Base-by-base conservation (phyloP, 2,113 vertebrate genomes). In the Psilopogon haemacephalus region DNA sequence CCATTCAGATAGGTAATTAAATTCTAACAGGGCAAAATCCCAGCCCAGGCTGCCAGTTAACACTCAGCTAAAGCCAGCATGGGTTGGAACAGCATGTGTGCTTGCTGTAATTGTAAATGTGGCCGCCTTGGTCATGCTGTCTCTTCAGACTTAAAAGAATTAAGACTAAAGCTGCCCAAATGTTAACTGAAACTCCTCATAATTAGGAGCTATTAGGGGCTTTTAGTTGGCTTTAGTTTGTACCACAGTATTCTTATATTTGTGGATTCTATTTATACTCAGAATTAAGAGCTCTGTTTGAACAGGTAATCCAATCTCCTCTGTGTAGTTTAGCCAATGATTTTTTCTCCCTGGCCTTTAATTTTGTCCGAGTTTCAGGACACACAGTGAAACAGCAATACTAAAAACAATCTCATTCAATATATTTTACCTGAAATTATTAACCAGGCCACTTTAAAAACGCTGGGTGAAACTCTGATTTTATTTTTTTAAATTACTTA, bases 91-190 rank as follows among this genome's bases (percentile, higher is more conserved):
- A 93, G 74, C 3, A 0, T 94, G 90, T 93, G 86, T 84, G 71
- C 87, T 92, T 5, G 3, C 55, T 93, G 63, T 89, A 84, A 92
- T 93, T 95, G 75, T 83, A 55, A 89, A 76, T 18, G 82, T 44
- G 78, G 71, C 71, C 79, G 52, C 64, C 40, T 76, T 4, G 8
- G 84, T 94, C 75, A 60, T 28, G 74, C 89, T 92, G 78, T 82
- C 87, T 96, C 84, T 86, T 87, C 85, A 92, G 63, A 95, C 64
- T 74, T 94, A 91, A 94, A 94, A 95, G 86, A 92, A 93, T 96
- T 94, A 94, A 90, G 75, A 95, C 32, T 75, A 95, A 94, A 91
- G 85, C 95, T 89, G 56, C 91, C 87, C 93, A 96, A 96, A 94
- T 94, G 87, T 92, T 92, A 96, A 88, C 93, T 92, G 94, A 94